Evolutionary conservation across 2,113 vertebrate genomes (phyloP).

Genomic region (Psilopogon haemacephalus): DNA sequence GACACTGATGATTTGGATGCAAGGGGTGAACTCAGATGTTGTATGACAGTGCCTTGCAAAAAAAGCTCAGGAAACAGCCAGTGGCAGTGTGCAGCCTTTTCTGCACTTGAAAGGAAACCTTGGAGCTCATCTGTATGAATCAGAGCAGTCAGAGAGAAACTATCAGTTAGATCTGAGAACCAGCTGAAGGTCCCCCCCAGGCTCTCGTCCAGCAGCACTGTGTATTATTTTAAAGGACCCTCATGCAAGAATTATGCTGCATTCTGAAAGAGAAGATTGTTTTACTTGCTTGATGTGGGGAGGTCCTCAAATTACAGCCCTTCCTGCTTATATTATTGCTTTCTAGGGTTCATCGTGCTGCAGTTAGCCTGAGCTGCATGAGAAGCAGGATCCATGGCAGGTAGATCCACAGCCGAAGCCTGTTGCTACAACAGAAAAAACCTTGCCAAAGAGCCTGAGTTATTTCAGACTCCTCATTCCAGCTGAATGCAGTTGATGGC

Average conservation of each 20-base stretch:
- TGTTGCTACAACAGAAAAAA: background rate
- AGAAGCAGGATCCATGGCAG: background rate
- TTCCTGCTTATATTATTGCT: conserved; percentile 54
- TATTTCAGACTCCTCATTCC: background rate
- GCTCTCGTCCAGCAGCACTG: conserved; percentile 9
- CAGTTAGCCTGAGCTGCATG: background rate
- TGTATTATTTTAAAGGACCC: conserved; percentile 57
- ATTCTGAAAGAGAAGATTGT: conserved; percentile 59
- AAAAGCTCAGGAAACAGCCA: background rate
- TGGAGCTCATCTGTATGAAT: background rate
- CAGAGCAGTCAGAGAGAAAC: background rate
- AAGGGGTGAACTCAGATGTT: background rate
- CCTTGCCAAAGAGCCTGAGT: background rate
- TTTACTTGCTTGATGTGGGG: conserved; percentile 52
- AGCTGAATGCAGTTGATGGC: background rate
- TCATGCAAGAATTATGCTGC: background rate
- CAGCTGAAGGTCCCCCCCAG: background rate
- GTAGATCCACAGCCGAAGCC: background rate
- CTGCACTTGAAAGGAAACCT: background rate
- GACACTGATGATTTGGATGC: background rate
- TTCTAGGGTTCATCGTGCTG: conserved; percentile 35
- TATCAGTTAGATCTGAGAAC: background rate
- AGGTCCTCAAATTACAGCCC: conserved; percentile 47
- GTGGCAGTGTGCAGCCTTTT: background rate
- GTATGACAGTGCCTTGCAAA: background rate